Percentiles rank a stretch among this genome's conserved stretches.
phyloP scores from a whole-genome alignment of 2,797 vertebrate species.

The Euthynnus affinis region DNA sequence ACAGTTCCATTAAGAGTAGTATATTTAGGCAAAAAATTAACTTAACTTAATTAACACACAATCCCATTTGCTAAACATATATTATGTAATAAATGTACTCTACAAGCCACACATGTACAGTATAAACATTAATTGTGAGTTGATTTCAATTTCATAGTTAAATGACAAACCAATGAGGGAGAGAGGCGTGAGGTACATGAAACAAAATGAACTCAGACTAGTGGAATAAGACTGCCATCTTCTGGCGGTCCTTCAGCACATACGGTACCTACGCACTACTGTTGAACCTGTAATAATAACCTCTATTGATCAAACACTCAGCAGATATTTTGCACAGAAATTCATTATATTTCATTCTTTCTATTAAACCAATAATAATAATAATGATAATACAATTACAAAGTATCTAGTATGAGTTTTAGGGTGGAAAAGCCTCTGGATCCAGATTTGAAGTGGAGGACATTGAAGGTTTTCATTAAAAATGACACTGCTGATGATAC shows the following conservation, averaged over 20 bases:
- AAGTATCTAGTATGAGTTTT: background rate
- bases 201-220: conserved; percentile 10
- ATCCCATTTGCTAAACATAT: conserved; percentile 1
- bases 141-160: conserved; percentile 3
- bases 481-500: background rate
- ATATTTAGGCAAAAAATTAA: background rate
- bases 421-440: background rate
- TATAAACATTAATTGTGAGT: conserved; percentile 4
- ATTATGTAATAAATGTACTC: background rate
- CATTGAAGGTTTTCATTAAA: background rate
- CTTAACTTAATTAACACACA: background rate
- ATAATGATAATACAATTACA: background rate
- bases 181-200: conserved; percentile 2
- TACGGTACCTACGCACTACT: background rate
- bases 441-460: background rate
- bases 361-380: background rate
- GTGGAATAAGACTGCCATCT: conserved; percentile 82
- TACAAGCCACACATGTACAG: background rate
- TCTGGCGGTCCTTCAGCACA: conserved; percentile 61
- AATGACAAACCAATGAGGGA: conserved; percentile 32
- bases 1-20: background rate
- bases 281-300: background rate
- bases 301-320: background rate
- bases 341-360: background rate
- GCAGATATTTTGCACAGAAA: background rate